Evolutionary conservation across 1,140 invertebrate genomes (phyloP), one percentile per base, ranked within the genome.

Genomic region (Acromyrmex charruanus): DNA sequence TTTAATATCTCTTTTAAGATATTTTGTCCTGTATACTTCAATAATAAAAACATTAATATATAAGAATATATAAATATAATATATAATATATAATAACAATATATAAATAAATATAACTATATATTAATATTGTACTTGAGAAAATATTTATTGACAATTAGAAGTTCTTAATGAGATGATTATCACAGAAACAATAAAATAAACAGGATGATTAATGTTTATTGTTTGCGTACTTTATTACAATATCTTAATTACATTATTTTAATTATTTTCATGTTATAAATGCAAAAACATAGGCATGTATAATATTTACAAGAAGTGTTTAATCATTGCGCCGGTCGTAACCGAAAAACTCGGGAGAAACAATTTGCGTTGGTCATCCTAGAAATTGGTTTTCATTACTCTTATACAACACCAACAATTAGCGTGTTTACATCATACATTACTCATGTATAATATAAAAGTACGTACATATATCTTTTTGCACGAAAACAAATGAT

Each of bases 191-290:
- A 66, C 31, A n/a, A 66, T n/a, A 66, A 66, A 66, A 65, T 65
- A n/a, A 35, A 35, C 18, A 31, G 0, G 5, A 18, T 35, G 9
- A 9, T 4, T 18, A 39, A 51, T 51, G 14, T 51, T 51, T 51
- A 51, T 51, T 51, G 3, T 4, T 16, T 21, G 65, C n/a, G 4
- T 39, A 12, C 35, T 39, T 68, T 68, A 68, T 68, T 68, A 31
- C 3, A 25, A 25, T 31, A 68, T 68, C n/a, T 44, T 68, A 44
- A 21, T 49, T 68, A 39, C 9, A 35, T 65, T 35, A 12, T 68
- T 68, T 44, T 68, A 44, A 68, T 68, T 10, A 68, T 44, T 68
- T 68, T 39, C n/a, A 44, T n/a, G 6, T 66, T 35, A 66, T 31
- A 35, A 35, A n/a, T 12, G 9, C 31, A n/a, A 18, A n/a, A 66